Conservation (phyloP, 37 sponge, comb jelly and placozoan species). For the Chondrilla cf. caribensis region DNA sequence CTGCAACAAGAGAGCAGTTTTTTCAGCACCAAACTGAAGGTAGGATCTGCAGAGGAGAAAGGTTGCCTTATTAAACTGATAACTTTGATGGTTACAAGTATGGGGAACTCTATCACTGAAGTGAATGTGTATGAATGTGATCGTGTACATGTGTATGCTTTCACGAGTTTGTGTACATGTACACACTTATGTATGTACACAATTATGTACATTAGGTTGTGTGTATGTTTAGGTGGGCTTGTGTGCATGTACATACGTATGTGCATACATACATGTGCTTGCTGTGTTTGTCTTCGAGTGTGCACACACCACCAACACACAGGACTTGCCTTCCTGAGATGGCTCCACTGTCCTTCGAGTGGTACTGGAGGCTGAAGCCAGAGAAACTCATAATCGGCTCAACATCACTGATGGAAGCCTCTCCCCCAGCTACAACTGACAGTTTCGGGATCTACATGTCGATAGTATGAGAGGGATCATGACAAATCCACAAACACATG, state of each 20-base stretch:
- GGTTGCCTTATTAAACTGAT: not conserved
- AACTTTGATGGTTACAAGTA: too few species aligned
- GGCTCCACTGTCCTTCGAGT: slow-evolving; percentile 20
- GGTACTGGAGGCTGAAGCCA: slow-evolving; percentile 2
- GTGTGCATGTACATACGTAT: slow-evolving; percentile 26
- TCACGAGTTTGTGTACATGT: not conserved
- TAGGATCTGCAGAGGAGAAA: not conserved
- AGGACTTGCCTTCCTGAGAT: not conserved
- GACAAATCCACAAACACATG: too few species aligned
- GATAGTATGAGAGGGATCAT: too few species aligned
- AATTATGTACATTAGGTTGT: not conserved
- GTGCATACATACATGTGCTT: not conserved
- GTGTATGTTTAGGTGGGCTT: not conserved
- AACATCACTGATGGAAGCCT: too few species aligned
- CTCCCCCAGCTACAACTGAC: not conserved
- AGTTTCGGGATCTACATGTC: not conserved
- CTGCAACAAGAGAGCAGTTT: not conserved
- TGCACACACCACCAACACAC: slow-evolving; percentile 6
- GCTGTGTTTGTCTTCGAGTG: not conserved
- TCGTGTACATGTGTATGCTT: too few species aligned
- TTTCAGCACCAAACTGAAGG: not conserved
- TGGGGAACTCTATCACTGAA: too few species aligned
- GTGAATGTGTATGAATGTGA: too few species aligned
- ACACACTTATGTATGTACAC: slow-evolving; percentile 20
- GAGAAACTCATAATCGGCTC: not conserved